phyloP scores from a whole-genome alignment of 2,888 invertebrate species.

The Drosophila lacicola region DNA sequence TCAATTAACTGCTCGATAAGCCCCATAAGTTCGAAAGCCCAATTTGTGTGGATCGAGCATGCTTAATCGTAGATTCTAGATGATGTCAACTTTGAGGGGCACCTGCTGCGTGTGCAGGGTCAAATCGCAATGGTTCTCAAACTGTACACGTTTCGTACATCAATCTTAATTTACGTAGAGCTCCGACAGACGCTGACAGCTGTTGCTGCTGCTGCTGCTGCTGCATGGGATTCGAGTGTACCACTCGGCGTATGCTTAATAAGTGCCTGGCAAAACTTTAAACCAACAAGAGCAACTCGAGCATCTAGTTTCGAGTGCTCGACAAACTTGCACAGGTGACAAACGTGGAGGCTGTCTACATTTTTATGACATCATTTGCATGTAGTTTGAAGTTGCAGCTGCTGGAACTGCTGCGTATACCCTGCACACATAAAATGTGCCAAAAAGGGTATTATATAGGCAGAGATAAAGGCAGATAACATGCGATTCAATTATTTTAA shows the following conservation, averaged over 20 bases:
- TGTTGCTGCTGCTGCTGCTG: neutral
- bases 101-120: constrained; percentile 10
- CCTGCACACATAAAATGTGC: neutral
- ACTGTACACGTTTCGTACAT: constrained; percentile 16
- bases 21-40: constrained; percentile 13
- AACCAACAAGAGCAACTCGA: constrained; percentile 34
- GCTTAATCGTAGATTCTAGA: constrained; percentile 6
- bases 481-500: too few species aligned
- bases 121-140: neutral
- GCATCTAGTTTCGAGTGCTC: constrained; percentile 47
- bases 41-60: constrained; percentile 2
- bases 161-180: constrained; percentile 35
- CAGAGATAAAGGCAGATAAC: too few species aligned
- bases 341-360: constrained; percentile 24
- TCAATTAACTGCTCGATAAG: constrained; percentile 40
- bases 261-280: constrained; percentile 48
- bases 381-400: constrained; percentile 57
- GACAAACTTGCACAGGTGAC: constrained; percentile 54
- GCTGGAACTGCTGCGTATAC: constrained; percentile 26
- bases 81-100: neutral
- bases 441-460: neutral
- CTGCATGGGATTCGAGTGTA: constrained; percentile 20
- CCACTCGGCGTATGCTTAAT: constrained; percentile 53
- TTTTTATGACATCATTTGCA: constrained; percentile 71
- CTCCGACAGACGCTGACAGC: constrained; percentile 23